Base-by-base conservation (phyloP, 37 sponge, comb jelly and placozoan genomes). In the Ianthella basta region DNA sequence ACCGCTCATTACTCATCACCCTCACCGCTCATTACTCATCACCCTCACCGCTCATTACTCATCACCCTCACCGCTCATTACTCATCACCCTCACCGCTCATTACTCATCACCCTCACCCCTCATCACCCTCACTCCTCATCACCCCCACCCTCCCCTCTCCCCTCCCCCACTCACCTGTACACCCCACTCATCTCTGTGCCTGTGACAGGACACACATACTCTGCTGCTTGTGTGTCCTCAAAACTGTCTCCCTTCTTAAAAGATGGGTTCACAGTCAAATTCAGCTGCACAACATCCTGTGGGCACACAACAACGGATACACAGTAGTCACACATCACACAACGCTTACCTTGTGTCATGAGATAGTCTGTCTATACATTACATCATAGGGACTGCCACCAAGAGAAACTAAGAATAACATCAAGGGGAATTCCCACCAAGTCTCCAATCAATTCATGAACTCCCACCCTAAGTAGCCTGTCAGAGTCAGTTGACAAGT, bases 111-210 rank as follows among this genome's bases (percentile, higher is more conserved):
- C 50, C 19, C 50, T 44, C 50, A 44, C 50, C 3, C 50, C 50
- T 10, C 50, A 3, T 44, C 40, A 27, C 81, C 27, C 60, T 29
- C 21, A 0, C 1, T 3, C 27, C 18, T 14, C n/a, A 40, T 4
- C 55, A 2, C 55, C 21, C 55, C 3, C 53, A 55, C 55, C 33
- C 80, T 40, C n/a, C n/a, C n/a, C n/a, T 15, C 20, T 4, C 33
- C 55, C 19, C 80, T 40, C 55, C 41, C 16, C 33, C 80, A 61
- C 50, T 61, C 24, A 95, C 91, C 94, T 85, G 83, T 98, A 87
- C 54, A 85, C 74, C 0, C 96, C 99, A 80, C 90, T 98, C 99
- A 98, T 98, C 81, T 98, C 99, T 54, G 96, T 59, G 16, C 99
- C 96, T 36, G 91, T 87, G 3, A 98, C 88, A n/a, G 99, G 99